phyloP scores from a whole-genome alignment of 1,140 invertebrate genomes.

The Atta cephalotes region DNA sequence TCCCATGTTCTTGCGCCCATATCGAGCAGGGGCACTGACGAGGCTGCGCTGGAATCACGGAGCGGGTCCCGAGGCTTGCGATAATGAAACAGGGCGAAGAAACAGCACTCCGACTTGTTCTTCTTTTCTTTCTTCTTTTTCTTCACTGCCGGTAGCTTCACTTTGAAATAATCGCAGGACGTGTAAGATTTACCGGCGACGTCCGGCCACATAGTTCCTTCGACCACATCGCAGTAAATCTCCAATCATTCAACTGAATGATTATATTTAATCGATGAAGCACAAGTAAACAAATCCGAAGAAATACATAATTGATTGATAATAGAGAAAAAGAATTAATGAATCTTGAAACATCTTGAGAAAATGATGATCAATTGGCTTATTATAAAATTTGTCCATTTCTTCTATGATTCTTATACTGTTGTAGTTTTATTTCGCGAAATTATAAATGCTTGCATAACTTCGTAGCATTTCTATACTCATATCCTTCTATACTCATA shows the following conservation, averaged over 20 bases:
- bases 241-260: conserved; percentile 6
- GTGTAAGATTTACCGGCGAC: conserved; percentile 31
- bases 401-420: neutral
- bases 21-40: conserved; percentile 81
- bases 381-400: conserved; percentile 17
- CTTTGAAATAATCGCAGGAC: conserved; percentile 56
- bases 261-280: neutral
- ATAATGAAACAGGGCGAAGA: conserved; percentile 67
- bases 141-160: conserved; percentile 59
- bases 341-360: neutral
- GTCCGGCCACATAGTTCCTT: conserved; percentile 16
- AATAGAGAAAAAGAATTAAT: neutral
- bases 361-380: neutral
- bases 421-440: neutral
- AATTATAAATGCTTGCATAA: neutral
- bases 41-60: conserved; percentile 79
- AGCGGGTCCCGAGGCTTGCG: conserved; percentile 74
- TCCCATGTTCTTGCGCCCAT: conserved; percentile 85
- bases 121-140: conserved; percentile 35
- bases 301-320: neutral
- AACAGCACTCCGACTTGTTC: conserved; percentile 59
- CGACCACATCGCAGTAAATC: conserved; percentile 45
- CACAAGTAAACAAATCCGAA: neutral
- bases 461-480: neutral
- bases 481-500: neutral